phyloP scores from a whole-genome alignment of 2,797 vertebrate genomes.

The Garrulus glandarius region DNA sequence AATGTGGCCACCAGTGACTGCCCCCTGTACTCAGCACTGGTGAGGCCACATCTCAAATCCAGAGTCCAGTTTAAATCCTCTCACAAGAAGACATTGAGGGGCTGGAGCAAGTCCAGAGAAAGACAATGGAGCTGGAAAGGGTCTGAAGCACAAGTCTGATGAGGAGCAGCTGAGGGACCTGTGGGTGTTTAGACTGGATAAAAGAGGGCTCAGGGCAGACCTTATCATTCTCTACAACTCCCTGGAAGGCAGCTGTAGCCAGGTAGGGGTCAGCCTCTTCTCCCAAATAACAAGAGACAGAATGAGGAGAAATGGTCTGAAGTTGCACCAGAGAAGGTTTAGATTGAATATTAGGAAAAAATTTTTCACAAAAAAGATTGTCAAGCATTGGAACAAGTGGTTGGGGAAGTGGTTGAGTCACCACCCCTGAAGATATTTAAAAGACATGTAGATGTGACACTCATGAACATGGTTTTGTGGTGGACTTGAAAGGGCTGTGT shows the following conservation, averaged over 20 bases:
- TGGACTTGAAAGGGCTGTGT: background rate
- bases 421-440: background rate
- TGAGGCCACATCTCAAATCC: fast-evolving
- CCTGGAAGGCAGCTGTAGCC: background rate
- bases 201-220: background rate
- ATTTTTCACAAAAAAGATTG: background rate
- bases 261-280: background rate
- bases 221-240: background rate
- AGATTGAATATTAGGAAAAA: background rate
- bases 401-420: background rate
- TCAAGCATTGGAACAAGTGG: background rate
- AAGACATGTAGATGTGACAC: background rate
- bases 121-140: background rate
- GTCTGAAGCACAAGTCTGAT: background rate
- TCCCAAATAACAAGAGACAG: background rate
- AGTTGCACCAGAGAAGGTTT: background rate
- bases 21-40: fast-evolving
- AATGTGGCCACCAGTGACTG: no score
- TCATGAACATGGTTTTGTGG: background rate
- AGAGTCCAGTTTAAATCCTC: background rate
- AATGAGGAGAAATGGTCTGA: background rate
- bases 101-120: background rate
- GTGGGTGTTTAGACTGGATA: background rate
- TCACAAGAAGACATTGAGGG: background rate
- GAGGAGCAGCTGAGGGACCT: background rate